Evolutionary conservation across 2,888 invertebrate genomes (phyloP), one percentile per base, ranked within the genome.

Genomic region (Pristionchus fissidentatus): DNA sequence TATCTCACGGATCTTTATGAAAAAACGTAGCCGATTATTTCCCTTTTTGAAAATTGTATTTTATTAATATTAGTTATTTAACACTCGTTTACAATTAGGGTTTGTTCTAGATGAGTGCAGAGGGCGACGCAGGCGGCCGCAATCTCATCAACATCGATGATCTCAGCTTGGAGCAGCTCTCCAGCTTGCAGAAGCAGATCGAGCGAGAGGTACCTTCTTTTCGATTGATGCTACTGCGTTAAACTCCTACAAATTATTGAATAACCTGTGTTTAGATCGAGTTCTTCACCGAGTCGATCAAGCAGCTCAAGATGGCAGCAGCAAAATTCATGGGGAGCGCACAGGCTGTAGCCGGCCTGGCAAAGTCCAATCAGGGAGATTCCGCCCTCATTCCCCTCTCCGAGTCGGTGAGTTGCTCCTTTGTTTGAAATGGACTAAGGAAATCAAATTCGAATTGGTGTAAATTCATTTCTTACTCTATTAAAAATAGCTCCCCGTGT

Each of bases 281-380:
- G 15, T 95, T 97, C 75, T 96, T 97, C 93, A 96, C 96, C 94
- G 96, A 96, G 88, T 97, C 97, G 0, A 93, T 97, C 87, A 95
- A 96, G 92, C 96, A 96, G 35, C 94, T 98, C 84, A 97, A 97
- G 94, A 88, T 92, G 91, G 97, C 97, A 10, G 97, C 97, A 93
- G 95, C 94, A 49, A 97, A 97, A 94, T 97, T 96, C 93, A 95
- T 95, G 84, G 96, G 96, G 91, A 97, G 97, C 0, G 95, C 95
- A 79, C 96, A 96, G 91, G 92, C 95, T 95, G 89, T 93, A 83
- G 77, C 85, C 0, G 84, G 85, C 15, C 82, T 87, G 5, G 84
- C 84, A 35, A 84, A 83, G 5, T 84, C 86, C 4, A 70, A 81
- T 22, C 57, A 84, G 0, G 87, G 86, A 38, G 85, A 86, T 77